phyloP scores from a whole-genome alignment of 2,797 vertebrate genomes.

The Synaphobranchus kaupii region DNA sequence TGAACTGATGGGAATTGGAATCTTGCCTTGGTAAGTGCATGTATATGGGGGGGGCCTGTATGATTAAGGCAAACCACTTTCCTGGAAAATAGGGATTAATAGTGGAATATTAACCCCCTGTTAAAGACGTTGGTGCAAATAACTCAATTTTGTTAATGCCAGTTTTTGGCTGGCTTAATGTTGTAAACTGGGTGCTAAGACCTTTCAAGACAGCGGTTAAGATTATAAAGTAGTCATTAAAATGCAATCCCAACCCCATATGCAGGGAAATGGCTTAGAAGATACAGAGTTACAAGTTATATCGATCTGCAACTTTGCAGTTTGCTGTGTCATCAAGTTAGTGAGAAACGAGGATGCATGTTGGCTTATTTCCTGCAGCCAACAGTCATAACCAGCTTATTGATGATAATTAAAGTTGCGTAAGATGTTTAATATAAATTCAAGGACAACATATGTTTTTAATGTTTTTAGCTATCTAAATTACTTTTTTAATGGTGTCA shows the following conservation, averaged over 20 bases:
- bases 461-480: too few relatives aligned
- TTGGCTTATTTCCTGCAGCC: too few relatives aligned
- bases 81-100: constrained; percentile 47
- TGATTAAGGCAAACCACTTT: constrained; percentile 39
- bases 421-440: too few relatives aligned
- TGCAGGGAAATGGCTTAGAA: constrained; percentile 42
- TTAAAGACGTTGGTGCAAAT: constrained; percentile 38
- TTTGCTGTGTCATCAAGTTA: constrained; percentile 24
- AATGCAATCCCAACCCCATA: constrained; percentile 46
- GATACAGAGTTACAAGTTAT: constrained; percentile 45
- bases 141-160: constrained; percentile 44
- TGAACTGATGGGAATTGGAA: constrained; percentile 4
- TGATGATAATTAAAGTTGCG: too few relatives aligned
- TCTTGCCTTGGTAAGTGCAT: neutral
- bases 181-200: constrained; percentile 50
- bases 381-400: too few relatives aligned
- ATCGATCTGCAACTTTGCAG: constrained; percentile 45
- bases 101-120: constrained; percentile 36
- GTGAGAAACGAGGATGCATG: neutral
- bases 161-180: constrained; percentile 38
- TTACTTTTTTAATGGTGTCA: too few relatives aligned
- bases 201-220: constrained; percentile 40
- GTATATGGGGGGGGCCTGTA: neutral
- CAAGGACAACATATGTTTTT: too few relatives aligned
- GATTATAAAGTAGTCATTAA: constrained; percentile 54